These are phyloP conservation scores for Pollenia griseotomentosa DNA, from an alignment of 2,888 invertebrate species.

Conservation along the genomic window DNA sequence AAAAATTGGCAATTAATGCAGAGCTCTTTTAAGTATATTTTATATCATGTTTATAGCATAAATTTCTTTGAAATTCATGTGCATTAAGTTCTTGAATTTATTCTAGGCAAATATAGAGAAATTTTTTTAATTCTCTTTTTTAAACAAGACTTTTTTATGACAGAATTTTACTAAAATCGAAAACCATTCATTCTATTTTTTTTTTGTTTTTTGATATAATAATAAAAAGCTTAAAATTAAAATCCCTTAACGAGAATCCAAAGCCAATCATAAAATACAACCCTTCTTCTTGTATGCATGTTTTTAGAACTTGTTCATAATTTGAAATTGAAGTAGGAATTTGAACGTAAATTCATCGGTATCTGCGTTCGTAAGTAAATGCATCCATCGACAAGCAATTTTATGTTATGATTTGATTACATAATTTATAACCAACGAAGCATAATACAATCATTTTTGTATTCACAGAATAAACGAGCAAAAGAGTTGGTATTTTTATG, in stretches of 20 bases:
- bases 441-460: conserved; percentile 62
- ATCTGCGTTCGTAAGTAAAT: conserved; percentile 28
- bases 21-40: no score
- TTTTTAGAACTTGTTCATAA: neutral
- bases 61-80: no score
- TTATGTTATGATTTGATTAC: conserved; percentile 71
- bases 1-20: no score
- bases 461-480: conserved; percentile 56
- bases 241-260: conserved; percentile 13
- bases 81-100: no score
- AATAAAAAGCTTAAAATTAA: neutral
- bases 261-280: conserved; percentile 26
- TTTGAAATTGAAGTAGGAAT: neutral
- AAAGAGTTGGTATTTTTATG: conserved; percentile 69
- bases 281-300: neutral
- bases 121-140: no score
- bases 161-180: neutral
- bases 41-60: no score
- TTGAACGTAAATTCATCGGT: neutral
- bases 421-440: conserved; percentile 69
- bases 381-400: conserved; percentile 62
- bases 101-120: no score
- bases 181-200: neutral
- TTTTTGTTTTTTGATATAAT: neutral
- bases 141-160: no score